These are phyloP conservation scores for Callyntrura guangdongensis DNA, from an alignment of 2,888 invertebrate species.

Conservation along the genomic window DNA sequence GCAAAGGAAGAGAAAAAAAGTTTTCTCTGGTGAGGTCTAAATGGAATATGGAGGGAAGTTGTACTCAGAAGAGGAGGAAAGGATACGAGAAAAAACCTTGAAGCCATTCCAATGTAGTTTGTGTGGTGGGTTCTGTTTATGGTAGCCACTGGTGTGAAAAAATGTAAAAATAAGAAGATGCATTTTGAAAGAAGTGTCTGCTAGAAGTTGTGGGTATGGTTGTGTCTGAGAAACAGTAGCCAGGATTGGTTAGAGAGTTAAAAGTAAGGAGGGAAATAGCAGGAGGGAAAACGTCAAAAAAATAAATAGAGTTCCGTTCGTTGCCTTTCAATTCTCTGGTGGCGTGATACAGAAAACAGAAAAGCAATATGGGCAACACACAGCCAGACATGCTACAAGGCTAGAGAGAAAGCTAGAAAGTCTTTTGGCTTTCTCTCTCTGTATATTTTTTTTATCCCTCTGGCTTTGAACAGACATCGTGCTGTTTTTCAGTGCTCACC, in stretches of 20 bases:
- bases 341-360: constrained; percentile 24
- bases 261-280: constrained; percentile 1
- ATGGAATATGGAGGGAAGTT: constrained; percentile 24
- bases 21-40: constrained; percentile 5
- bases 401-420: not conserved
- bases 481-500: constrained; percentile 26
- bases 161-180: constrained; percentile 19
- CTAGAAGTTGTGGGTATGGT: not conserved
- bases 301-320: constrained; percentile 67
- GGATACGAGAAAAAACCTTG: constrained; percentile 3
- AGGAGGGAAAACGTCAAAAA: constrained; percentile 52
- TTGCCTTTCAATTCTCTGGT: constrained; percentile 64
- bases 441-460: not conserved
- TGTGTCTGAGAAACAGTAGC: not conserved
- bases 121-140: constrained; percentile 5
- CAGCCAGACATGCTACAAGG: not conserved
- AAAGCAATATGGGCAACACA: not conserved
- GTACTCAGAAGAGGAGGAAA: not conserved
- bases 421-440: not conserved
- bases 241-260: not conserved
- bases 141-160: constrained; percentile 18
- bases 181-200: not conserved
- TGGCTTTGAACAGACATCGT: not conserved
- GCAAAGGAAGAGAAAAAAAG: not conserved
- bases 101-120: not conserved